These are phyloP conservation scores for Tolypeutes matacus DNA, from an alignment of 2,797 vertebrate species.

Conservation along the genomic window DNA sequence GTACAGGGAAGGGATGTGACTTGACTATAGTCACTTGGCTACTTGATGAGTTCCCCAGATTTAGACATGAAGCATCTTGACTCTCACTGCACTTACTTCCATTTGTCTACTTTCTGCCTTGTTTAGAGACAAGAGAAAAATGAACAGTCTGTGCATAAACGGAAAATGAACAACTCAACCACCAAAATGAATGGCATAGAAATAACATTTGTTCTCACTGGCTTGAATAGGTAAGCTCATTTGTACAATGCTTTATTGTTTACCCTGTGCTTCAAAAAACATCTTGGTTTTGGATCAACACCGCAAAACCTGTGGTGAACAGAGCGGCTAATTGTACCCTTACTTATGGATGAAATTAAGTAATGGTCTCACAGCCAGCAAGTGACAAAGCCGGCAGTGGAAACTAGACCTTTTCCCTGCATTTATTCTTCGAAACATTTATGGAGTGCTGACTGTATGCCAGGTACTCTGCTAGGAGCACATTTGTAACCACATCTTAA, in stretches of 20 bases:
- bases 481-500: neutral
- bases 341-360: neutral
- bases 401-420: neutral
- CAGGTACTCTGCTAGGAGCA: neutral
- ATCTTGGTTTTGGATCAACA: neutral
- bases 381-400: neutral
- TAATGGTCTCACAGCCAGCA: neutral
- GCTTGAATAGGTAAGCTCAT: neutral
- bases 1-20: neutral
- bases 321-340: neutral
- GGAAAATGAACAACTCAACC: neutral
- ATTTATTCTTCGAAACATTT: neutral
- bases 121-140: slow-evolving; percentile 24
- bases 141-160: neutral
- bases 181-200: neutral
- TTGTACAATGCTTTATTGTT: neutral
- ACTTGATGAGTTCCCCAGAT: neutral
- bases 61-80: neutral
- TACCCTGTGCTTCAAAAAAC: neutral
- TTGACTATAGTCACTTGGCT: neutral
- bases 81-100: neutral
- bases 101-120: slow-evolving; percentile 25
- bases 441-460: neutral
- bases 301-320: neutral
- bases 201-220: neutral